Conservation (phyloP, 2,888 invertebrate genomes). For the Drosophila lutescens region DNA sequence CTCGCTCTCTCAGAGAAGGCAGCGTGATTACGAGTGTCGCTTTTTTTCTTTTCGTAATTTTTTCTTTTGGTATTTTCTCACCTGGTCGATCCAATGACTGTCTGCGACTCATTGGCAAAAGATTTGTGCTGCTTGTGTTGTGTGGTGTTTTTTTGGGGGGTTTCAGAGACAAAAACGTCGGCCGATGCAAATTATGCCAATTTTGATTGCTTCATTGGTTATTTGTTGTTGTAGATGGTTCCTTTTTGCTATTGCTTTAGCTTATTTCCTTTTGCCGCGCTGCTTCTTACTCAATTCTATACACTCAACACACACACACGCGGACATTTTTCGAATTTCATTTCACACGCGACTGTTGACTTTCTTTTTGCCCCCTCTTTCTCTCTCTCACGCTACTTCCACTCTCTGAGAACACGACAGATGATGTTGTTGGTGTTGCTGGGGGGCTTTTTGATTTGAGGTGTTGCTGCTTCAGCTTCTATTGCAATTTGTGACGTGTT, state of each 20-base stretch:
- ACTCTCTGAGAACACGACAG: slow-evolving; percentile 30
- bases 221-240: slow-evolving; percentile 39
- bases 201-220: slow-evolving; percentile 73
- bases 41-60: slow-evolving; percentile 11
- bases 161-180: slow-evolving; percentile 63
- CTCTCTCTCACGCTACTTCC: slow-evolving; percentile 6
- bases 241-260: slow-evolving; percentile 58
- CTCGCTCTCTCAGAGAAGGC: too few species aligned
- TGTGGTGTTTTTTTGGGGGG: slow-evolving; percentile 50
- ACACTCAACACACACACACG: slow-evolving; percentile 61
- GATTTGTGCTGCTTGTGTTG: slow-evolving; percentile 69
- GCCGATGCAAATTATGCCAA: slow-evolving; percentile 59
- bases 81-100: slow-evolving; percentile 82
- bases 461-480: slow-evolving; percentile 31
- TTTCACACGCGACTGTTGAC: slow-evolving; percentile 52
- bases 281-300: slow-evolving; percentile 69
- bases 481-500: slow-evolving; percentile 47
- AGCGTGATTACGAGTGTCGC: slow-evolving; percentile 18
- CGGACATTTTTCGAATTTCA: slow-evolving; percentile 38
- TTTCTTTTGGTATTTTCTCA: slow-evolving; percentile 52
- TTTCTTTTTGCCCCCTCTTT: slow-evolving; percentile 52
- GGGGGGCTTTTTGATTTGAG: slow-evolving; percentile 20
- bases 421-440: slow-evolving; percentile 31
- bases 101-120: slow-evolving; percentile 81
- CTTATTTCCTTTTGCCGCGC: slow-evolving; percentile 53